Base-by-base conservation (phyloP, 2,113 vertebrate genomes). In the Pampusana beccarii region DNA sequence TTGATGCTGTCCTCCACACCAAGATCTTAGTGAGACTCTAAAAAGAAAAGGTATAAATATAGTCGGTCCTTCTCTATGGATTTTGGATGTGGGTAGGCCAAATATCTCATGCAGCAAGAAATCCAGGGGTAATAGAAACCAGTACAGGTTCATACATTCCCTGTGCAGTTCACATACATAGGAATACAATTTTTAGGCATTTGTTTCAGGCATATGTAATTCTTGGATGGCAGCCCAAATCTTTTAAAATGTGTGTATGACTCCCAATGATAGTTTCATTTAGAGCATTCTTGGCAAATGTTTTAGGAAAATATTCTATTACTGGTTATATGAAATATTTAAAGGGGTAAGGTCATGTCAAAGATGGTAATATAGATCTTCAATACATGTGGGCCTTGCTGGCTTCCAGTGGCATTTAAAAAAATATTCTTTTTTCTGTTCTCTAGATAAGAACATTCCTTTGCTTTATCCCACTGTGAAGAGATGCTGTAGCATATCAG, bases 201-300 rank as follows among this genome's bases (percentile, higher is more conserved):
- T 92, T 92, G 36, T 86, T 84, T 91, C 92, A 93, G 86, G 86
- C 83, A 62, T 89, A 81, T n/a, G 93, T 97, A 92, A 89, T 75
- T 51, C 50, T 89, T 92, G 93, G 91, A 72, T 11, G 56, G 29
- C 70, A 92, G 95, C 96, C 96, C 42, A 16, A 67, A 50, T n/a
- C 86, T 69, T 9, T 16, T 86, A 31, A 88, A 60, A 60, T 80
- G 75, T 71, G 71, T 64, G n/a, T 38, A 34, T 82, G 91, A 88
- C 70, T 88, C 88, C 77, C 92, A 71, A 4, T 71, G 67, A 95
- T 58, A 74, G 86, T 53, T 96, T 92, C 46, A 86, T 60, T 95
- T 95, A 95, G 92, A 16, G 7, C 90, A 93, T 95, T 97, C 92
- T 90, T 93, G 72, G 88, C 92, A 94, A 88, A 71, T 25, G 14